Base-by-base conservation (phyloP, 2,888 invertebrate genomes). In the Spisula solida region DNA sequence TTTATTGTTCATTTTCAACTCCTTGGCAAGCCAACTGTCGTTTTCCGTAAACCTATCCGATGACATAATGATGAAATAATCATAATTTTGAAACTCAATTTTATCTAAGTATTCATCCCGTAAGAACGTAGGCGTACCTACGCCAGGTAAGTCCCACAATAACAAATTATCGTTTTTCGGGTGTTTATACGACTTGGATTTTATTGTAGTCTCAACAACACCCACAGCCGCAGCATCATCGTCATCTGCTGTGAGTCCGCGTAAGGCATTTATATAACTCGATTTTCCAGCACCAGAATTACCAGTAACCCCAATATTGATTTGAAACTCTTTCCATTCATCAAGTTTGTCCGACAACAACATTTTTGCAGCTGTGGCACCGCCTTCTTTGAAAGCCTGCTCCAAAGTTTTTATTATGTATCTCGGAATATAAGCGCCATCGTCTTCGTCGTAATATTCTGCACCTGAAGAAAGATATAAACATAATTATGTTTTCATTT, bases 131-230 rank as follows among this genome's bases (percentile, higher is more conserved):
- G 90, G 91, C 14, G 91, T 90, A 41, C 91, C 91, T 18, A 88
- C 81, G 88, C 92, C 93, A 1, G 93, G 93, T 2, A 93, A 55
- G 78, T 93, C 93, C 87, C 89, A 92, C 25, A 91, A 86, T 8
- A 86, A 51, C 5, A 91, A 34, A 12, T 80, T 55, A 41, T 83
- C 55, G 48, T 90, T 88, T 5, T 75, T 70, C 20, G 90, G 90
- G 51, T 86, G 90, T 4, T 25, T 34, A 20, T 90, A 90, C 20
- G 29, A 25, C 1, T 66, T 75, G 20, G 86, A 55, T 48, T 84
- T 41, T 20, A 12, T n/a, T 48, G 90, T 90, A 34, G 83, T 86
- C 55, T 90, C 90, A 16, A 48, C 70, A 41, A 82, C 82, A n/a
- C 90, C 90, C 5, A 88, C 88, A 18, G 47, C 48, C 2, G 90